Evolutionary conservation across 2,888 invertebrate genomes (phyloP).

Genomic region (Elysia crispata): DNA sequence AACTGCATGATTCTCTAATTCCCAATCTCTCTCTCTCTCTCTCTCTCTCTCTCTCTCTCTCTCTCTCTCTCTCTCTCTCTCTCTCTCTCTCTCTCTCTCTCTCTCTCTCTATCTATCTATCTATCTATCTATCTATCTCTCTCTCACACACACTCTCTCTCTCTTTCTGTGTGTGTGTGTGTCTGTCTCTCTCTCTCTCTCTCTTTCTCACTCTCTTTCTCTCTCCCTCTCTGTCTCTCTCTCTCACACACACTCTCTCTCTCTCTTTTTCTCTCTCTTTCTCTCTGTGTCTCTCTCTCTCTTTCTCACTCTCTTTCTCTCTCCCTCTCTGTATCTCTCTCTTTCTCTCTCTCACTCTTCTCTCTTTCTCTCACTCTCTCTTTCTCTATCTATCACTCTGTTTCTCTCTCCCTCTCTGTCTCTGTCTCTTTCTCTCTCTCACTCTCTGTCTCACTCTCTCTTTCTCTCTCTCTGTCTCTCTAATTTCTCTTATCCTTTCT

Average conservation of each 20-base stretch:
- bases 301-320: not conserved
- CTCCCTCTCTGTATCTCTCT: not conserved
- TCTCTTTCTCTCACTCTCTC: not conserved
- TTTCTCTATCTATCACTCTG: constrained; percentile 18
- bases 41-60: constrained; percentile 29
- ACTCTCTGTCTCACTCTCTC: not conserved
- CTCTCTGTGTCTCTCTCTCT: constrained; percentile 30
- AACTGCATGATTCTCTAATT: not conserved
- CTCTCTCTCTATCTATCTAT: not conserved
- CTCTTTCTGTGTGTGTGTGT: too few relatives aligned
- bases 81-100: not conserved
- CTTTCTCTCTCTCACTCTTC: not conserved
- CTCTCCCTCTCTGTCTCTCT: too few relatives aligned
- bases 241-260: too few relatives aligned
- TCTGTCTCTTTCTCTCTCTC: not conserved
- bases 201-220: too few relatives aligned
- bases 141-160: too few relatives aligned
- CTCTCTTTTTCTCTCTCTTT: not conserved
- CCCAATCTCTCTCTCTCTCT: constrained; percentile 13
- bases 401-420: constrained; percentile 13
- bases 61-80: not conserved
- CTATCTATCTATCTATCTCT: too few relatives aligned
- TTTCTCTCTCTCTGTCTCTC: not conserved
- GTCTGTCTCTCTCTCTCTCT: too few relatives aligned
- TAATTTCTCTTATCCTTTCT: too few relatives aligned